phyloP scores from a whole-genome alignment of 2,113 vertebrate species.

The Callipepla californica region DNA sequence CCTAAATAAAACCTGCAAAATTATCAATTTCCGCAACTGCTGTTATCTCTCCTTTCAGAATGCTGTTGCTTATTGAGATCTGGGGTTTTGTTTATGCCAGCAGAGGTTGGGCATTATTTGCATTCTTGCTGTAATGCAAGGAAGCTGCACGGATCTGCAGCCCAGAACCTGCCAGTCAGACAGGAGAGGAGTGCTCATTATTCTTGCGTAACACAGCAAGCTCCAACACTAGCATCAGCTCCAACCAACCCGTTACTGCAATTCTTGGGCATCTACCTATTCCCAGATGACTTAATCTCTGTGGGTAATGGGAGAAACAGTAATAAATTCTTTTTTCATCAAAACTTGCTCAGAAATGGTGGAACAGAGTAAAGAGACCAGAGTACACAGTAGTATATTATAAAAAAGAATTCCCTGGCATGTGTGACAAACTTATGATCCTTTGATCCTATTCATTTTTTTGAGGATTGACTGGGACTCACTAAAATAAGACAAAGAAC shows the following conservation, averaged over 20 bases:
- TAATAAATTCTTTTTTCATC: neutral
- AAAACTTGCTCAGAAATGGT: neutral
- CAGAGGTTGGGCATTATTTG: neutral
- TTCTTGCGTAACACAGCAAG: neutral
- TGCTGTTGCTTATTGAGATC: neutral
- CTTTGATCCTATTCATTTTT: neutral
- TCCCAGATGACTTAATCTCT: neutral
- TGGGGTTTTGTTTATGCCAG: constrained; percentile 13
- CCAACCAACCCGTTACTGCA: too few species aligned
- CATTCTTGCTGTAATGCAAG: neutral
- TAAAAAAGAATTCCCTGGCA: neutral
- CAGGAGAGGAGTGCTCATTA: neutral
- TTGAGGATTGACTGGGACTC: neutral
- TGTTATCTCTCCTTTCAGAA: constrained; percentile 48
- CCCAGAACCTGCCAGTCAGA: neutral
- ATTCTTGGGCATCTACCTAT: fast-evolving
- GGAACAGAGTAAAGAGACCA: neutral
- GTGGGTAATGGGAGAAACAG: neutral
- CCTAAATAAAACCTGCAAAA: constrained; percentile 66
- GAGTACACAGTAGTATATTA: fast-evolving
- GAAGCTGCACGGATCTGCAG: neutral
- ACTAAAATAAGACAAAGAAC: neutral
- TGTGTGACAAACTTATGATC: neutral
- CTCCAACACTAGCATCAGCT: neutral
- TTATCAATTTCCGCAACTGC: constrained; percentile 56